Evolutionary conservation across 1,140 invertebrate species (phyloP).

Genomic region (Chlorops oryzae): DNA sequence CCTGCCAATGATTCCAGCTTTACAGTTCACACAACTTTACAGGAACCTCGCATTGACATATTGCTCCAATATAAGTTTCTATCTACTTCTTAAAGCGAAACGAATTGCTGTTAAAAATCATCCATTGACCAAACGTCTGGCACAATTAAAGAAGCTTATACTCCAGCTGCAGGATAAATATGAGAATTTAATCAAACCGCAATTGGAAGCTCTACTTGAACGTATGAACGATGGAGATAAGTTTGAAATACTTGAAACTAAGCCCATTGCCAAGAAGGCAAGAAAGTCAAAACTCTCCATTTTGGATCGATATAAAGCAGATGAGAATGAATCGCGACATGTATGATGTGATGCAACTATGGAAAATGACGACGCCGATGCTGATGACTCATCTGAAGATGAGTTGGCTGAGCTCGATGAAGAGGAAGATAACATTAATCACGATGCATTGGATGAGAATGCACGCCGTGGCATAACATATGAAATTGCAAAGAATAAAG

Average conservation of each 20-base stretch:
- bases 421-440: constrained; percentile 34
- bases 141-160: constrained; percentile 71
- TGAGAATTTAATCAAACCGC: constrained; percentile 57
- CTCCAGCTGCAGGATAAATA: constrained; percentile 65
- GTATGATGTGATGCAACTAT: constrained; percentile 1
- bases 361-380: constrained; percentile 3
- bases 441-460: constrained; percentile 32
- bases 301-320: neutral
- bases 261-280: neutral
- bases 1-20: constrained; percentile 32
- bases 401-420: constrained; percentile 48
- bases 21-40: constrained; percentile 63
- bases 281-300: neutral
- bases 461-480: constrained; percentile 80
- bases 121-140: constrained; percentile 76
- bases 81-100: constrained; percentile 74
- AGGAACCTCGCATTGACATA: constrained; percentile 73
- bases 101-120: constrained; percentile 66
- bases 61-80: constrained; percentile 79
- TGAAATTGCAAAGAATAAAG: constrained; percentile 93
- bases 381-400: constrained; percentile 33
- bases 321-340: constrained; percentile 1
- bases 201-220: constrained; percentile 57
- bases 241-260: constrained; percentile 39
- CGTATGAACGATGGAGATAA: constrained; percentile 50